These are phyloP conservation scores for Saturnia pavonia DNA, from an alignment of 2,888 invertebrate genomes.

Conservation along the genomic window DNA sequence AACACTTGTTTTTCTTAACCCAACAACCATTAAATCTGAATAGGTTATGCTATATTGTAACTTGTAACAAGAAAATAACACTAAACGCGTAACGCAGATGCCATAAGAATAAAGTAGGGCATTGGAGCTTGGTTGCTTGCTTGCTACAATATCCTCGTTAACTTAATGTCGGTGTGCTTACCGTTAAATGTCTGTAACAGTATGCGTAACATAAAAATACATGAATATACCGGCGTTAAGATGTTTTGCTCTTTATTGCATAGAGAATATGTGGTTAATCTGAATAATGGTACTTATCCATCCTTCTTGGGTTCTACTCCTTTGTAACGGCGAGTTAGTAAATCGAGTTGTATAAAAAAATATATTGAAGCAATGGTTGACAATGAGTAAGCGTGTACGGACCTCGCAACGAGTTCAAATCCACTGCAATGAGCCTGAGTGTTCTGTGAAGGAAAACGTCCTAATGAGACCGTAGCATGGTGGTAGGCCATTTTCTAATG, in stretches of 20 bases:
- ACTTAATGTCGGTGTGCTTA: constrained; percentile 12
- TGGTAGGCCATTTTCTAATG: no score
- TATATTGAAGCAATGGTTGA: no score
- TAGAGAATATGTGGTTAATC: neutral
- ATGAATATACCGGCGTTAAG: neutral
- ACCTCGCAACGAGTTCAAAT: no score
- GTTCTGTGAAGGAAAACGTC: no score
- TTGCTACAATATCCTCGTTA: constrained; percentile 17
- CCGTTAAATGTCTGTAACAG: constrained; percentile 14
- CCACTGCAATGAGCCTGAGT: no score
- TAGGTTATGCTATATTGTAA: neutral
- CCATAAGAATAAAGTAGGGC: constrained; percentile 17
- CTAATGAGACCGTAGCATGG: no score
- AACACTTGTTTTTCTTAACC: neutral
- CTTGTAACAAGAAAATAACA: constrained; percentile 21
- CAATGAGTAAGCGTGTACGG: no score
- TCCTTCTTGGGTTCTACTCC: neutral
- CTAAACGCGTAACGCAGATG: constrained; percentile 16
- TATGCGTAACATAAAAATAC: constrained; percentile 6
- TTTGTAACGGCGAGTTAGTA: neutral
- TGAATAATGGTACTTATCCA: neutral
- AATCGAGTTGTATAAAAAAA: no score
- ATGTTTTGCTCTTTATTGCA: neutral
- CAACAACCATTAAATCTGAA: neutral
- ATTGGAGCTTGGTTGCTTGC: neutral